These are phyloP conservation scores for Rhombomys opimus DNA, from an alignment of 2,113 vertebrate species.

Conservation along the genomic window DNA sequence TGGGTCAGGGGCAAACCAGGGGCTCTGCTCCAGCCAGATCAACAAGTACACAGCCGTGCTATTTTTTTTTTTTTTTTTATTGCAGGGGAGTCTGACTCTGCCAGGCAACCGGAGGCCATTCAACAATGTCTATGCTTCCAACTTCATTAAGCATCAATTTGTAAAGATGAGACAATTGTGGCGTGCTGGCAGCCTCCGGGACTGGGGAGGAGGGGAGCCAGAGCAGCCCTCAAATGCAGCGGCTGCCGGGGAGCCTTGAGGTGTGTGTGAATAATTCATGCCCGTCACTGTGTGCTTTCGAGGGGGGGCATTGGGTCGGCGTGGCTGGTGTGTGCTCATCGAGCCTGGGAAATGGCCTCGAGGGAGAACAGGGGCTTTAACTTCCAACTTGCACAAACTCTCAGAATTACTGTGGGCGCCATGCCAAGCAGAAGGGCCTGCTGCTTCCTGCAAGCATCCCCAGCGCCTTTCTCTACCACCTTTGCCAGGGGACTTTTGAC, in stretches of 20 bases:
- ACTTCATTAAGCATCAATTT: slow-evolving; percentile 51
- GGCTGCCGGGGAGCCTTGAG: not conserved
- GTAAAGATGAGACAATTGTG: not conserved
- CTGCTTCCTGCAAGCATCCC: not conserved
- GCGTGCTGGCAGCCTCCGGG: not conserved
- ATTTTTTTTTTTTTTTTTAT: not conserved
- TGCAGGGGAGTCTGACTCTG: not conserved
- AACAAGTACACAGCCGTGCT: not conserved
- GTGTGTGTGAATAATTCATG: not conserved
- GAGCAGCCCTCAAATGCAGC: not conserved
- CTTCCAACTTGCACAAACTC: not conserved
- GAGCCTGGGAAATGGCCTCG: not conserved
- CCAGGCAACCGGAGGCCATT: not conserved
- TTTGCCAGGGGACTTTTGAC: not conserved
- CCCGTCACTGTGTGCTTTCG: not conserved
- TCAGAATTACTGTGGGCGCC: not conserved
- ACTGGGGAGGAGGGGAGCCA: not conserved
- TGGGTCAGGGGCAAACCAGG: not conserved
- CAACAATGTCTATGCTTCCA: not conserved
- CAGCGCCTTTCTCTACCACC: not conserved
- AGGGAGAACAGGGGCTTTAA: not conserved
- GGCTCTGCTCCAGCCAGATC: not conserved
- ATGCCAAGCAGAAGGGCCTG: not conserved
- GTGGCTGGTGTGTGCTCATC: fast-evolving
- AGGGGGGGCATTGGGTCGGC: no score